Conservation (phyloP, 2,888 invertebrate species). For the Acronicta alni region DNA sequence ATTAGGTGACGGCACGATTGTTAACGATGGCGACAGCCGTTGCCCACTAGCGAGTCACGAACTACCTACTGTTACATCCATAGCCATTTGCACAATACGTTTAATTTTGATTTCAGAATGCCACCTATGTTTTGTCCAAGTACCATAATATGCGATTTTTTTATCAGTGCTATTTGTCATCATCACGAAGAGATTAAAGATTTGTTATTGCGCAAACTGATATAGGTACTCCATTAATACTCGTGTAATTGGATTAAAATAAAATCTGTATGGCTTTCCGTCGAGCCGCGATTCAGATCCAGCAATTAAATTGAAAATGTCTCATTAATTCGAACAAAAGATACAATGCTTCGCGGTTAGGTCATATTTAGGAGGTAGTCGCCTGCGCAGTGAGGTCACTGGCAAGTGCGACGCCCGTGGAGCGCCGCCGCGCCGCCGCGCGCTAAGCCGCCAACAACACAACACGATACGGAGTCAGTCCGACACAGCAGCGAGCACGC, state of each 20-base stretch:
- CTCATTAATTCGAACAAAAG: constrained; percentile 45
- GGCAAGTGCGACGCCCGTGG: constrained; percentile 77
- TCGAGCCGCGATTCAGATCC: background rate
- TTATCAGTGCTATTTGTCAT: constrained; percentile 5
- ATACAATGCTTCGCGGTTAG: constrained; percentile 67
- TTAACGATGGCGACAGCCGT: constrained; percentile 62
- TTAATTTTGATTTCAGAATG: constrained; percentile 22
- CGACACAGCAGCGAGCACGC: constrained; percentile 78
- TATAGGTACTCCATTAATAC: background rate
- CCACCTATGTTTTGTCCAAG: constrained; percentile 3
- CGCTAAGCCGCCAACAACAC: constrained; percentile 69
- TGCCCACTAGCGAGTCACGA: constrained; percentile 57
- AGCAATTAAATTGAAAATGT: constrained; percentile 21
- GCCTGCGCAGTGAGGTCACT: constrained; percentile 79
- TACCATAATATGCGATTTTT: constrained; percentile 5
- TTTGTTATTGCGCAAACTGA: constrained; percentile 1
- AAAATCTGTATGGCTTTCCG: background rate
- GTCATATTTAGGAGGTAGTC: constrained; percentile 77
- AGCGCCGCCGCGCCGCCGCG: constrained; percentile 55
- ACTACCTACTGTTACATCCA: constrained; percentile 28
- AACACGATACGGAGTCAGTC: constrained; percentile 72
- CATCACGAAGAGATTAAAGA: background rate
- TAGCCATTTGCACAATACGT: constrained; percentile 34
- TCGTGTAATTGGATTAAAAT: too few relatives aligned
- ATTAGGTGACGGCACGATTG: constrained; percentile 73